These are phyloP conservation scores for Bradysia coprophila DNA, from an alignment of 1,140 invertebrate genomes.

Conservation along the genomic window DNA sequence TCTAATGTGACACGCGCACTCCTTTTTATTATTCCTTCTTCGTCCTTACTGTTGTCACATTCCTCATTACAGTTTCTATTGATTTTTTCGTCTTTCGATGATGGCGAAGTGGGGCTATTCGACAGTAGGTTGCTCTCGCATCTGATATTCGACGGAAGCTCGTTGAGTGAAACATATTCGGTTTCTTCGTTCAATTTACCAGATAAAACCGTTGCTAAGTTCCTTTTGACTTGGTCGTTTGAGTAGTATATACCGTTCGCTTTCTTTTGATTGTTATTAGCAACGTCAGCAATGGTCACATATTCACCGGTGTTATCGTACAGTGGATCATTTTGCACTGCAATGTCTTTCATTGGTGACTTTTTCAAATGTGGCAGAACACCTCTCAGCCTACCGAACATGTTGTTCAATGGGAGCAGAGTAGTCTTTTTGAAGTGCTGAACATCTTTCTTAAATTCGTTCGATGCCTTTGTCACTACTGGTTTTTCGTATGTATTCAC, in stretches of 20 bases:
- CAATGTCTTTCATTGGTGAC: conserved; percentile 28
- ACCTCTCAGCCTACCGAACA: conserved; percentile 41
- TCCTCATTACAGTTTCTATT: background rate
- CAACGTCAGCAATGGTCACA: conserved; percentile 65
- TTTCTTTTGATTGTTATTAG: conserved; percentile 27
- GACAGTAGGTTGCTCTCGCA: conserved; percentile 18
- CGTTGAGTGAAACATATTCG: conserved; percentile 65
- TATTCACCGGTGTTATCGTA: conserved; percentile 53
- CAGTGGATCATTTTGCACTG: conserved; percentile 21
- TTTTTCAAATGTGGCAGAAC: conserved; percentile 33
- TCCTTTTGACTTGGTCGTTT: conserved; percentile 34
- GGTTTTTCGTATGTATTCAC: background rate
- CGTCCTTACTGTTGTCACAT: background rate
- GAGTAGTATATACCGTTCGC: conserved; percentile 24
- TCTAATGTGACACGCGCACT: conserved; percentile 70
- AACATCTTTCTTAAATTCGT: background rate
- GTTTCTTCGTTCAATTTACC: conserved; percentile 33
- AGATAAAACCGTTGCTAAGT: conserved; percentile 30
- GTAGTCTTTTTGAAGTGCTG: conserved; percentile 21
- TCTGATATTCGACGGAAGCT: conserved; percentile 43
- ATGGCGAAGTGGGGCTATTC: background rate
- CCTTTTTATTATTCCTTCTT: conserved; percentile 19
- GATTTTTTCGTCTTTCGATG: conserved; percentile 2
- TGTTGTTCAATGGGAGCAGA: conserved; percentile 33
- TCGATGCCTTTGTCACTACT: background rate